A percentile compares a stretch with the other conserved stretches of the same genome.
phyloP scores from a whole-genome alignment of 1,140 invertebrate species.

The Agraylea sexmaculata region DNA sequence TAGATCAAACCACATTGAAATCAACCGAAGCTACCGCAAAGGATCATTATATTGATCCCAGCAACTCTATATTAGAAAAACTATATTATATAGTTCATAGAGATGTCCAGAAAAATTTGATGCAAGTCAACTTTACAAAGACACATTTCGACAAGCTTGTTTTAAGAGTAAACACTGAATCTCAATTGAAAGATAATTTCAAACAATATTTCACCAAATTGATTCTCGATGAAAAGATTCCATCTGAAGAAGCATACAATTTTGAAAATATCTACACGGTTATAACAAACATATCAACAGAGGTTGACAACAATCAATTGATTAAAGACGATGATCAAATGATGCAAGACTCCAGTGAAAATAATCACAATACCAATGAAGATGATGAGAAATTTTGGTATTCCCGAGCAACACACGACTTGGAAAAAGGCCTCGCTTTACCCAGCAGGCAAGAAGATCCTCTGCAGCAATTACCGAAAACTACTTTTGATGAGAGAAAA shows the following conservation, averaged over 20 bases:
- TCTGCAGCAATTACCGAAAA: conserved; percentile 4
- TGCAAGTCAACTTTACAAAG: conserved; percentile 9
- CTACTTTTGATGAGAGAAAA: conserved; percentile 2
- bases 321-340: background rate
- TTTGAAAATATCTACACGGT: background rate
- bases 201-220: conserved; percentile 13
- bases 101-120: conserved; percentile 4
- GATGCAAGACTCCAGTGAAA: background rate
- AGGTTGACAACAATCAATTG: background rate
- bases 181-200: conserved; percentile 9
- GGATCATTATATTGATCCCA: conserved; percentile 1
- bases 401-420: conserved; percentile 1
- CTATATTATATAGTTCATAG: conserved; percentile 8
- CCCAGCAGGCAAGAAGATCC: conserved; percentile 10
- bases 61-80: background rate
- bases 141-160: conserved; percentile 6
- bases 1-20: too few species aligned
- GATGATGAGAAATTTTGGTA: background rate
- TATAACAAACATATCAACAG: background rate
- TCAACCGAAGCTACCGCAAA: too few species aligned
- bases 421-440: conserved; percentile 1
- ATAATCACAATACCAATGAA: background rate
- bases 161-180: conserved; percentile 7
- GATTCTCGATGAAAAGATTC: background rate
- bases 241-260: background rate